phyloP scores from a whole-genome alignment of 2,797 vertebrate genomes.

The Manis javanica region DNA sequence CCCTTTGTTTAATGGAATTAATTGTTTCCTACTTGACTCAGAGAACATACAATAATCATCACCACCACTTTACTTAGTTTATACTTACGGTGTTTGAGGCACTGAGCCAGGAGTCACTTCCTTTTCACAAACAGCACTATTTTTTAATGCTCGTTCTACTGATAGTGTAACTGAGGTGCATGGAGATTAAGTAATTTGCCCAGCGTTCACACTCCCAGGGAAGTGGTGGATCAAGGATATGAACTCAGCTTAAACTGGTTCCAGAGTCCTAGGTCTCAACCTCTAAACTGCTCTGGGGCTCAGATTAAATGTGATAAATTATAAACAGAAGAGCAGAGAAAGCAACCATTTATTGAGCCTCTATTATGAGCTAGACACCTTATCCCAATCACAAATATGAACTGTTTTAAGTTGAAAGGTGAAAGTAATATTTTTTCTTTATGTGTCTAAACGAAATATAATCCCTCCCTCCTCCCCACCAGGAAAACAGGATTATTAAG shows the following conservation, averaged over 20 bases:
- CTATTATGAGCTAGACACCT: neutral
- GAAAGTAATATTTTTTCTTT: neutral
- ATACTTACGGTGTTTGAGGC: neutral
- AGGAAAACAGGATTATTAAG: neutral
- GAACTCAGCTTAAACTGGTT: neutral
- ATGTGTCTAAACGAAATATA: conserved; percentile 11
- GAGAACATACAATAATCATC: neutral
- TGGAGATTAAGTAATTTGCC: neutral
- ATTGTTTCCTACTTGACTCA: neutral
- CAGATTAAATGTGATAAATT: neutral
- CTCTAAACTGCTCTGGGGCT: neutral
- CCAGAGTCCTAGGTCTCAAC: neutral
- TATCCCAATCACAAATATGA: neutral
- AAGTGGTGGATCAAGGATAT: neutral
- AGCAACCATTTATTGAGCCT: neutral
- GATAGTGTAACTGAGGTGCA: neutral
- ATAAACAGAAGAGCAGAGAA: neutral
- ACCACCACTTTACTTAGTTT: neutral
- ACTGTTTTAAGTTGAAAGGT: neutral
- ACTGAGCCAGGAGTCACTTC: neutral
- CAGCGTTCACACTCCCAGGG: neutral
- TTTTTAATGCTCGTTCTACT: neutral
- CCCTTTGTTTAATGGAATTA: neutral
- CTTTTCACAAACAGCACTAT: neutral
- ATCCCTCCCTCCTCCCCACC: neutral